These are phyloP conservation scores for Ellobius talpinus DNA, from an alignment of 2,113 vertebrate genomes.

Conservation along the genomic window DNA sequence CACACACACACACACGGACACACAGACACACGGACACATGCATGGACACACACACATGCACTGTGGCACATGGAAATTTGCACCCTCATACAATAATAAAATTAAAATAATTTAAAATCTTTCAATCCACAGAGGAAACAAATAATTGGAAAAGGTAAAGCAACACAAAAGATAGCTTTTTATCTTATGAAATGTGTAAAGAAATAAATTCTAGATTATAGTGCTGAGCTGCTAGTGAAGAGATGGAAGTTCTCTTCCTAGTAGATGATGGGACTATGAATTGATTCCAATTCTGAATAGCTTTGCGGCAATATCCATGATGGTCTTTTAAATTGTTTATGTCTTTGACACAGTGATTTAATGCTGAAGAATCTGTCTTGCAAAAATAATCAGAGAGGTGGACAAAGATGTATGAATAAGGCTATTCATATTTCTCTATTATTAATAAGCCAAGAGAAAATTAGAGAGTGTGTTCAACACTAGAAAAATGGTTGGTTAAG, in stretches of 20 bases:
- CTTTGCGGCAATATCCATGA: background rate
- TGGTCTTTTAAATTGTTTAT: slow-evolving; percentile 70
- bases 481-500: background rate
- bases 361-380: slow-evolving; percentile 9
- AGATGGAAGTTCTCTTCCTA: background rate
- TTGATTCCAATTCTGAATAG: slow-evolving; percentile 33
- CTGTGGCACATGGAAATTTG: background rate
- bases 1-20: background rate
- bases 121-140: background rate
- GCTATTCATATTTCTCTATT: slow-evolving; percentile 43
- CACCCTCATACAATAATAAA: background rate
- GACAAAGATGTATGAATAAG: slow-evolving; percentile 50
- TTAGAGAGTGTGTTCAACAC: background rate
- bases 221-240: too few relatives aligned
- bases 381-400: slow-evolving; percentile 61
- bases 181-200: background rate
- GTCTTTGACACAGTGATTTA: slow-evolving; percentile 56
- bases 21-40: background rate
- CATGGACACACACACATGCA: background rate
- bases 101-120: background rate
- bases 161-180: background rate
- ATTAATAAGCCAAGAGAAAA: slow-evolving; percentile 63
- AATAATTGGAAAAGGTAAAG: background rate
- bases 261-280: slow-evolving; percentile 39
- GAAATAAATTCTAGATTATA: background rate